Evolutionary conservation across 2,888 invertebrate species (phyloP), one percentile per base, ranked within the genome.

Genomic region (Crematogaster levior): DNA sequence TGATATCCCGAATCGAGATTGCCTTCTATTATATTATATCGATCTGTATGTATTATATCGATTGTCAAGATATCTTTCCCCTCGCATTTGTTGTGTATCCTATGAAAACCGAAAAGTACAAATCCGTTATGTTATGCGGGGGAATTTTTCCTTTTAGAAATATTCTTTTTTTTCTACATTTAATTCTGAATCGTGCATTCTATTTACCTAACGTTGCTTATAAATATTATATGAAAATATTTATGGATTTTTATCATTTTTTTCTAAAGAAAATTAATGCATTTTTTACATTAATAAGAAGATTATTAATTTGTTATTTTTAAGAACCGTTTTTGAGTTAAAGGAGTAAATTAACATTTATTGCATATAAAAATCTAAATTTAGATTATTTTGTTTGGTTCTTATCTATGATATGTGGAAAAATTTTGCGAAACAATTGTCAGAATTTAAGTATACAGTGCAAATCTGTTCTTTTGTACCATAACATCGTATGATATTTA

Each of bases 21-120:
- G 51, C 51, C 37, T 77, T 5, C 86, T 81, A 70, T 84, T 84
- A 83, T n/a, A n/a, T n/a, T n/a, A n/a, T n/a, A n/a, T n/a, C n/a
- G n/a, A n/a, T n/a, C n/a, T n/a, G n/a, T n/a, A n/a, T 81, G 86
- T 85, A 84, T 89, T 85, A 87, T 90, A 91, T 91, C 85, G 90
- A 91, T 91, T 85, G 83, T 70, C 60, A 88, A 89, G 86, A 88
- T 82, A 90, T 86, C 86, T 85, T 86, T 85, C 68, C 61, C 5
- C 51, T 21, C 61, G 30, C 37, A n/a, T 72, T 61, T 30, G 12
- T 56, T 58, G 53, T 30, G 30, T 60, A 48, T 48, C 37, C 30
- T 34, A 24, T 81, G 53, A 60, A 60, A 73, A 58, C 21, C 46
- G 21, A 73, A 6, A 60, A 24, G 34, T 48, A 30, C 30, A 43